These are phyloP conservation scores for Saguinus midas DNA, from an alignment of 2,113 vertebrate species.

Conservation along the genomic window DNA sequence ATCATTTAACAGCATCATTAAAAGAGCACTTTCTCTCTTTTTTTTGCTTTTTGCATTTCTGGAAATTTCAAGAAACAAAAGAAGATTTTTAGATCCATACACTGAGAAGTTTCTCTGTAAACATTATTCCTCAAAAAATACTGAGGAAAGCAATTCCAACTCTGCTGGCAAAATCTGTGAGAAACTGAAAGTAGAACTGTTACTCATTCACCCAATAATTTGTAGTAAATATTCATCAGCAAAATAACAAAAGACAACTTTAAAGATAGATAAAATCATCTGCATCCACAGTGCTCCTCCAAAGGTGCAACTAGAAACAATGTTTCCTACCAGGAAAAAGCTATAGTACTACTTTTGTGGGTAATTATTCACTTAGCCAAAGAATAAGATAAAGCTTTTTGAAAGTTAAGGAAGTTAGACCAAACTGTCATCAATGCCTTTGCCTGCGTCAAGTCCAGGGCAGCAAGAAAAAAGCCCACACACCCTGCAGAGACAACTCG, in stretches of 20 bases:
- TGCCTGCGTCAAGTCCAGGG: background rate
- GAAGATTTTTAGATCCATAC: background rate
- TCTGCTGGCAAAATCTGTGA: background rate
- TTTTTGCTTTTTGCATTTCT: too few relatives aligned
- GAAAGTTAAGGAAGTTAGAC: background rate
- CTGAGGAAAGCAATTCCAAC: background rate
- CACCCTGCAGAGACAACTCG: conserved; percentile 96
- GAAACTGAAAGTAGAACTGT: background rate
- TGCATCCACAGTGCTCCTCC: background rate
- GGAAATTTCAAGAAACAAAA: background rate
- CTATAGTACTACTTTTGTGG: background rate
- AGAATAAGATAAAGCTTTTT: background rate
- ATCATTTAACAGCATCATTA: background rate
- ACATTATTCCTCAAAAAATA: background rate
- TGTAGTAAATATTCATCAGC: background rate
- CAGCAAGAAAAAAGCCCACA: conserved; percentile 60
- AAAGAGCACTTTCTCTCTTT: background rate
- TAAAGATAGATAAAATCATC: background rate
- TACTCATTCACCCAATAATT: background rate
- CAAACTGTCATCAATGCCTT: background rate
- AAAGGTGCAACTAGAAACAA: background rate
- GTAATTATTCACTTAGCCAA: background rate
- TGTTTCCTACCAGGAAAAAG: background rate
- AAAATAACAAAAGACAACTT: background rate
- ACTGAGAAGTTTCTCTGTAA: background rate